Conservation (phyloP, 2,113 vertebrate genomes). For the Sylvia atricapilla region DNA sequence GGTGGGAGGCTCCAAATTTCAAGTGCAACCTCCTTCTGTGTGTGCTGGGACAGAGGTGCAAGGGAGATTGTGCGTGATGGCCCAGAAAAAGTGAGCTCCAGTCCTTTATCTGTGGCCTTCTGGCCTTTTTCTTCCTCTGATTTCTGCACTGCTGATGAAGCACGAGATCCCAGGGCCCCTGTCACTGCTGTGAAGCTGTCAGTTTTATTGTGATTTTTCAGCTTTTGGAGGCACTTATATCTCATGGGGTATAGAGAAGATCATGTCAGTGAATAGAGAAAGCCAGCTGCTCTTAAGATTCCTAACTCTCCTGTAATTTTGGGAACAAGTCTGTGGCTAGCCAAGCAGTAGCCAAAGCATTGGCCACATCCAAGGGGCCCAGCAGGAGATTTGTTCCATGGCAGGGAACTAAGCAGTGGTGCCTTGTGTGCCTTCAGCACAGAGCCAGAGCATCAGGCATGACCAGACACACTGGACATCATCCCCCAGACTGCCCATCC, state of each 20-base stretch:
- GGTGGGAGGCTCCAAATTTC: neutral
- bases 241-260: neutral
- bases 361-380: neutral
- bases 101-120: neutral
- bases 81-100: neutral
- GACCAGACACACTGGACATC: neutral
- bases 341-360: neutral
- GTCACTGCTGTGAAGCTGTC: neutral
- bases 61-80: neutral
- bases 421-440: neutral
- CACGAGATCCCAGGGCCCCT: neutral
- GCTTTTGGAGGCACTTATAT: neutral
- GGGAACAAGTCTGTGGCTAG: neutral
- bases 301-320: neutral
- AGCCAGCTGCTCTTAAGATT: neutral
- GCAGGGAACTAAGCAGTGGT: neutral
- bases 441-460: neutral
- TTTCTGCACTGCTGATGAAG: neutral
- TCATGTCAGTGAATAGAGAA: neutral
- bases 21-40: neutral
- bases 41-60: neutral
- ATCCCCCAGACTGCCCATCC: neutral
- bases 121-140: neutral
- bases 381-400: neutral
- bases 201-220: neutral